Evolutionary conservation across 2,113 vertebrate species (phyloP).

Genomic region (Coregonus clupeaformis): DNA sequence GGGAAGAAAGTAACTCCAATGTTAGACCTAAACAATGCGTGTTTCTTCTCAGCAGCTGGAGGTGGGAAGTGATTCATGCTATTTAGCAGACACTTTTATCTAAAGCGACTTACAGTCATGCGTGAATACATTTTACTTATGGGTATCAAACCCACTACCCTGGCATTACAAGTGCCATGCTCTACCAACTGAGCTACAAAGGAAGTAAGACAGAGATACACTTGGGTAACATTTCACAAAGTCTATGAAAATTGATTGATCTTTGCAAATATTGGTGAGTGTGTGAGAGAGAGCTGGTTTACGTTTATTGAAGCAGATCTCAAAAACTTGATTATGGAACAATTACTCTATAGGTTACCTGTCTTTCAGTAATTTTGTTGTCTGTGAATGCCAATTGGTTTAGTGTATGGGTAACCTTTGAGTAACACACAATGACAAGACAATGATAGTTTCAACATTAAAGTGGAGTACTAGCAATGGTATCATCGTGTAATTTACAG

Average conservation of each 20-base stretch:
- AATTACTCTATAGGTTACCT: too few relatives aligned
- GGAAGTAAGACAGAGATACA: background rate
- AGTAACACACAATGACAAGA: constrained; percentile 25
- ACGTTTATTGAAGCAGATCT: background rate
- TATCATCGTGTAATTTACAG: background rate
- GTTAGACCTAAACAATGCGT: constrained; percentile 37
- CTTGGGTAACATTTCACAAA: background rate
- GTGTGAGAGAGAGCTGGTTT: background rate
- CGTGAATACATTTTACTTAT: too few relatives aligned
- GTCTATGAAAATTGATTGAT: too few relatives aligned
- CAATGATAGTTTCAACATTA: constrained; percentile 60
- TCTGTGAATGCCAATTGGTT: constrained; percentile 38
- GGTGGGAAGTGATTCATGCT: constrained; percentile 71
- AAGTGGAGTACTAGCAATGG: constrained; percentile 4
- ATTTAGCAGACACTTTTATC: too few relatives aligned
- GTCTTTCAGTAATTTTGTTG: too few relatives aligned
- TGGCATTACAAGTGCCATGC: background rate
- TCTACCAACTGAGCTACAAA: too few relatives aligned
- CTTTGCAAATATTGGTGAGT: too few relatives aligned
- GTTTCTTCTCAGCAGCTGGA: constrained; percentile 39
- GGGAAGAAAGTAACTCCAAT: constrained; percentile 65
- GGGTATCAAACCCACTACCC: too few relatives aligned
- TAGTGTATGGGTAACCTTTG: constrained; percentile 17
- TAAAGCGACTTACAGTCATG: too few relatives aligned
- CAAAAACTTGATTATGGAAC: constrained; percentile 18